Evolutionary conservation across 2,797 vertebrate genomes (phyloP).

Genomic region (Ara ararauna): DNA sequence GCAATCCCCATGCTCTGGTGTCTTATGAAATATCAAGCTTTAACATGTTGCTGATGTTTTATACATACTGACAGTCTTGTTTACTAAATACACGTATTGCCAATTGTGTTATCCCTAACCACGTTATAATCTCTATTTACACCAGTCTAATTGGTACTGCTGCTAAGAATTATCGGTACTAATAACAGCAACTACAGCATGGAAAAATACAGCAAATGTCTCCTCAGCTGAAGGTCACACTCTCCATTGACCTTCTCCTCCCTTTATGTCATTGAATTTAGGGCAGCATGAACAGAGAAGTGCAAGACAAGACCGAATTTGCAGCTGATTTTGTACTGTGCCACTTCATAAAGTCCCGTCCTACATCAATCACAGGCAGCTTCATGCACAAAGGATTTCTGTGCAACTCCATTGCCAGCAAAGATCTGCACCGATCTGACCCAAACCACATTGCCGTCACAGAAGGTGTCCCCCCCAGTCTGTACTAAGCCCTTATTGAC

Average conservation of each 20-base stretch:
- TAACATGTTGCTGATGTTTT: conserved; percentile 42
- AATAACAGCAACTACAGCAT: conserved; percentile 32
- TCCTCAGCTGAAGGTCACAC: not conserved
- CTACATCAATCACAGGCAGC: not conserved
- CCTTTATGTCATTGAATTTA: not conserved
- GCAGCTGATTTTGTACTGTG: not conserved
- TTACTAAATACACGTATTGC: conserved; percentile 33
- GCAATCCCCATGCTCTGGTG: not conserved
- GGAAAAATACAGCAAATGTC: conserved; percentile 1
- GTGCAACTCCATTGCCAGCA: not conserved
- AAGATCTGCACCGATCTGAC: not conserved
- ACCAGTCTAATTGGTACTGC: conserved; percentile 33
- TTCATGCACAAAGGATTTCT: not conserved
- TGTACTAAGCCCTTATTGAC: not conserved
- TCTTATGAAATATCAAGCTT: conserved; percentile 39
- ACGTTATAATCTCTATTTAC: conserved; percentile 62
- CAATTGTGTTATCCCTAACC: conserved; percentile 54
- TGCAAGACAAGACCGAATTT: not conserved
- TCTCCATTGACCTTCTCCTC: not conserved
- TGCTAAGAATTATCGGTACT: not conserved
- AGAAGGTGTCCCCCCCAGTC: not conserved
- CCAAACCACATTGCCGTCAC: not conserved
- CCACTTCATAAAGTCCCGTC: not conserved
- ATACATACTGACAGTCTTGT: conserved; percentile 17
- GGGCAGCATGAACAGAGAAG: not conserved